These are phyloP conservation scores for Liopterus haemorrhoidalis DNA, from an alignment of 2,888 invertebrate genomes.

Conservation along the genomic window DNA sequence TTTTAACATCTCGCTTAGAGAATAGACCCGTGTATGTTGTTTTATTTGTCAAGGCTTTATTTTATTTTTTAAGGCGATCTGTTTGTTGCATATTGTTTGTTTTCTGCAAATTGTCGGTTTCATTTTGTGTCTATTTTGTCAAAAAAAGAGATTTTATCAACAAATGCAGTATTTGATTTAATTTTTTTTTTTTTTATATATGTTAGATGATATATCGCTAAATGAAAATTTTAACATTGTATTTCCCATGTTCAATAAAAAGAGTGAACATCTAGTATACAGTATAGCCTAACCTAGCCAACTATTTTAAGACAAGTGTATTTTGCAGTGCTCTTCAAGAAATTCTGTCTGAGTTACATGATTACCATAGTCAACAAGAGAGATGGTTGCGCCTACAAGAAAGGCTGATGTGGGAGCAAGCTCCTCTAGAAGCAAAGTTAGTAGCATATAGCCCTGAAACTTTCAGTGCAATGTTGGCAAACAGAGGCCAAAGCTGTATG, in stretches of 20 bases:
- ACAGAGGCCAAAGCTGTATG: conserved; percentile 43
- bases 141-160: too few species aligned
- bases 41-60: too few species aligned
- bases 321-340: conserved; percentile 53
- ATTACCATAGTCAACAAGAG: conserved; percentile 58
- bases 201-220: background rate
- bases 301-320: conserved; percentile 15
- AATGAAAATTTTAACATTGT: too few species aligned
- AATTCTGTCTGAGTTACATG: conserved; percentile 56
- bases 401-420: conserved; percentile 51
- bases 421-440: conserved; percentile 45
- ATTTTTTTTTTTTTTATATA: conserved; percentile 10
- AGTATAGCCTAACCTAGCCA: too few species aligned
- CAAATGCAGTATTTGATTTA: conserved; percentile 1
- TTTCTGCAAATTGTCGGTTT: too few species aligned
- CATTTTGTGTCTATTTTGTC: too few species aligned
- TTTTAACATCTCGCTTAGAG: too few species aligned
- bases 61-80: too few species aligned
- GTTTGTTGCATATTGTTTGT: too few species aligned
- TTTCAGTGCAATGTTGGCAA: conserved; percentile 37
- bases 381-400: conserved; percentile 56
- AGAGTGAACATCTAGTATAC: too few species aligned
- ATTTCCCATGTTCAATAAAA: too few species aligned
- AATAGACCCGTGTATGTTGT: too few species aligned
- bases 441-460: conserved; percentile 40